A percentile compares a stretch with the other conserved stretches of the same genome.
These are phyloP conservation scores for Paraescarpia echinospica DNA, from an alignment of 1,140 invertebrate species.

Conservation along the genomic window DNA sequence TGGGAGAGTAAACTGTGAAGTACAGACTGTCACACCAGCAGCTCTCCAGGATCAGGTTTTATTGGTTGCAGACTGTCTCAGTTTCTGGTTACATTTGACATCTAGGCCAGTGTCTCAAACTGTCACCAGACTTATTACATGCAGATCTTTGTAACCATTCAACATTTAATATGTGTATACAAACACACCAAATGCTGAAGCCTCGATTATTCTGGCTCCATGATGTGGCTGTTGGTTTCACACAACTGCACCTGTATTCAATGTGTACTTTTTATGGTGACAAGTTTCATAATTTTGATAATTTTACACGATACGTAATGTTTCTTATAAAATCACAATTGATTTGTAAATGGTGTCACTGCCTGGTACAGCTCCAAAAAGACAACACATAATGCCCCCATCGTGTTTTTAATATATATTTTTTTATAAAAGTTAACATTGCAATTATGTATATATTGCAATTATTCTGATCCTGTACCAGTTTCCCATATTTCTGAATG, in stretches of 20 bases:
- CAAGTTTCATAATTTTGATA: background rate
- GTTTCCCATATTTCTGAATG: background rate
- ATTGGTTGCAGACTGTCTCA: background rate
- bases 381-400: background rate
- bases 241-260: too few species aligned
- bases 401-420: background rate
- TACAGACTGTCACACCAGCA: background rate
- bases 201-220: too few species aligned
- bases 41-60: background rate
- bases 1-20: background rate
- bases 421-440: too few species aligned
- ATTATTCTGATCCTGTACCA: background rate
- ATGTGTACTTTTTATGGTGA: too few species aligned
- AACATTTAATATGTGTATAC: too few species aligned
- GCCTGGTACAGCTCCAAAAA: background rate
- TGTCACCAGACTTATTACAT: background rate
- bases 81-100: background rate
- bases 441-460: background rate
- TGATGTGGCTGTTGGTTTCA: too few species aligned
- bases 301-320: background rate
- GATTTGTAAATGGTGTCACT: background rate
- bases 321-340: background rate
- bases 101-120: background rate
- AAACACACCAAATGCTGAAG: too few species aligned
- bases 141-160: too few species aligned